These are phyloP conservation scores for Ormyrus rosae DNA, from an alignment of 2,888 invertebrate genomes.

Conservation along the genomic window DNA sequence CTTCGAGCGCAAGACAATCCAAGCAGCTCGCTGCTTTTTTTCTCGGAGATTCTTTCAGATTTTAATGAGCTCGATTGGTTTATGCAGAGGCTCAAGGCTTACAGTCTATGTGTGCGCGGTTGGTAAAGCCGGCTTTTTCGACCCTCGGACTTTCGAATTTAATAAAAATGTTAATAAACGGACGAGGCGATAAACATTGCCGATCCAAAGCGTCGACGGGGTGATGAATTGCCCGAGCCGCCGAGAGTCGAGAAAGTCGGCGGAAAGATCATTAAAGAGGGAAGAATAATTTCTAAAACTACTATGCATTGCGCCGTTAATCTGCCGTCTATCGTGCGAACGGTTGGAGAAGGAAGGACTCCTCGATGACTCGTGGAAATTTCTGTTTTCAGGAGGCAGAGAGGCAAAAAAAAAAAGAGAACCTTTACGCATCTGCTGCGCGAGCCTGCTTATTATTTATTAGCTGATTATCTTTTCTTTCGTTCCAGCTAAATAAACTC, in stretches of 20 bases:
- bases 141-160: neutral
- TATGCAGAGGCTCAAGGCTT: neutral
- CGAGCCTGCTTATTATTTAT: slow-evolving; percentile 39
- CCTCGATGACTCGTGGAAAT: slow-evolving; percentile 54
- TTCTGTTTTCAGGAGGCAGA: slow-evolving; percentile 15
- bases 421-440: slow-evolving; percentile 51
- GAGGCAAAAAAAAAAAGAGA: slow-evolving; percentile 15
- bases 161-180: too few relatives aligned
- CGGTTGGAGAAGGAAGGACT: slow-evolving; percentile 65
- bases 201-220: slow-evolving; percentile 2
- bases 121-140: slow-evolving; percentile 33
- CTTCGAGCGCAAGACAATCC: too few relatives aligned
- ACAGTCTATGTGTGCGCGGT: neutral
- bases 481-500: neutral
- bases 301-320: slow-evolving; percentile 55
- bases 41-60: too few relatives aligned
- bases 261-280: slow-evolving; percentile 55
- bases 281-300: slow-evolving; percentile 56
- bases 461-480: slow-evolving; percentile 31
- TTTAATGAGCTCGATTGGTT: too few relatives aligned
- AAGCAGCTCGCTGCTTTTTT: too few relatives aligned
- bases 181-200: slow-evolving; percentile 19
- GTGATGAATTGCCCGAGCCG: slow-evolving; percentile 38
- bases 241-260: slow-evolving; percentile 49
- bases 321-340: slow-evolving; percentile 57